A percentile compares a stretch with the other conserved stretches of the same genome.
phyloP scores from a whole-genome alignment of 1,140 invertebrate genomes.

The Brachionus manjavacas region DNA sequence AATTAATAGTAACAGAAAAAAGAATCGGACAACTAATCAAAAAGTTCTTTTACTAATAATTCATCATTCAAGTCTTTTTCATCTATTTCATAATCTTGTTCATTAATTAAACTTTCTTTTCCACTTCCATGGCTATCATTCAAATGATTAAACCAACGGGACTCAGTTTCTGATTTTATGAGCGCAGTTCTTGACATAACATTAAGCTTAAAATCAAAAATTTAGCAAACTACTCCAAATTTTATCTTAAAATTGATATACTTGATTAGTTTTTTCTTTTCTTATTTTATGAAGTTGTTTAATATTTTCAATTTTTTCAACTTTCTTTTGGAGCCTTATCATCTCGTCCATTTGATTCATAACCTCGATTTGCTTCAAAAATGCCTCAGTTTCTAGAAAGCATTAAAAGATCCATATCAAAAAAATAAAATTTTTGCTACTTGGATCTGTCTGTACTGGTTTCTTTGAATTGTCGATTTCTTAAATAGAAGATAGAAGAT shows the following conservation, averaged over 20 bases:
- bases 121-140: constrained; percentile 6
- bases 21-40: not conserved
- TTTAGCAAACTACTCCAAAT: not conserved
- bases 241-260: not conserved
- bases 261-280: constrained; percentile 36
- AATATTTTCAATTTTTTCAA: constrained; percentile 40
- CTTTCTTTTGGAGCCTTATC: not conserved
- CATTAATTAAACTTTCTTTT: constrained; percentile 21
- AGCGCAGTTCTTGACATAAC: not conserved
- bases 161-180: constrained; percentile 33
- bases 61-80: constrained; percentile 11
- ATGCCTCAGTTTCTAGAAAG: not conserved
- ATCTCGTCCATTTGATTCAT: constrained; percentile 19
- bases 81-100: constrained; percentile 29
- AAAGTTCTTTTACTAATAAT: not conserved
- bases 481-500: not conserved
- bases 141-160: constrained; percentile 12
- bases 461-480: constrained; percentile 38
- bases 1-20: too few relatives aligned
- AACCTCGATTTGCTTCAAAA: not conserved
- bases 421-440: not conserved
- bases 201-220: not conserved
- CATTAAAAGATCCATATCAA: not conserved
- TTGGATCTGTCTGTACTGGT: not conserved
- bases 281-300: constrained; percentile 28